Conservation (phyloP, 2,888 invertebrate genomes). For the Tanypteryx hageni region DNA sequence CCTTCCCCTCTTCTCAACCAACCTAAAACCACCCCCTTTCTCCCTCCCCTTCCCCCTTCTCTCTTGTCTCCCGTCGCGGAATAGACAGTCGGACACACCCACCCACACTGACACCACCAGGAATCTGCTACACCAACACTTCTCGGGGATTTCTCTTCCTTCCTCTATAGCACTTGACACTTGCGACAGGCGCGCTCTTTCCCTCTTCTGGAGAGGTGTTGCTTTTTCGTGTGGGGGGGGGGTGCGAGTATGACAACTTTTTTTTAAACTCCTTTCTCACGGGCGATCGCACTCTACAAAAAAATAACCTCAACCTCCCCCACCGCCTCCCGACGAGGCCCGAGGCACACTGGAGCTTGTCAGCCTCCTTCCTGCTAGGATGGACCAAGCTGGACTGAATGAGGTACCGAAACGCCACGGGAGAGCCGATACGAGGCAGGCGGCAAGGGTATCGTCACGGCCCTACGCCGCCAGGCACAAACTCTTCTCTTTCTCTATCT, state of each 20-base stretch:
- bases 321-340: neutral
- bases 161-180: slow-evolving; percentile 1
- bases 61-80: neutral
- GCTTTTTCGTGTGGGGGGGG: neutral
- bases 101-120: neutral
- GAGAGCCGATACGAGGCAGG: neutral
- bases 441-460: neutral
- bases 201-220: neutral
- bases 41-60: neutral
- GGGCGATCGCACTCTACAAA: neutral
- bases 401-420: neutral
- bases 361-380: neutral
- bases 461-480: slow-evolving; percentile 49
- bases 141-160: neutral
- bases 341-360: neutral
- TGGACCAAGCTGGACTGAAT: slow-evolving; percentile 43
- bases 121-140: too few species aligned
- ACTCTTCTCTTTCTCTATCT: neutral
- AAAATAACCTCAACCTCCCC: neutral
- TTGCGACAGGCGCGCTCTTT: neutral
- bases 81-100: neutral
- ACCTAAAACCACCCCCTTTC: neutral
- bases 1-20: neutral
- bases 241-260: neutral
- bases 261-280: neutral